phyloP scores from a whole-genome alignment of 2,888 invertebrate species.

The Deilephila elpenor region DNA sequence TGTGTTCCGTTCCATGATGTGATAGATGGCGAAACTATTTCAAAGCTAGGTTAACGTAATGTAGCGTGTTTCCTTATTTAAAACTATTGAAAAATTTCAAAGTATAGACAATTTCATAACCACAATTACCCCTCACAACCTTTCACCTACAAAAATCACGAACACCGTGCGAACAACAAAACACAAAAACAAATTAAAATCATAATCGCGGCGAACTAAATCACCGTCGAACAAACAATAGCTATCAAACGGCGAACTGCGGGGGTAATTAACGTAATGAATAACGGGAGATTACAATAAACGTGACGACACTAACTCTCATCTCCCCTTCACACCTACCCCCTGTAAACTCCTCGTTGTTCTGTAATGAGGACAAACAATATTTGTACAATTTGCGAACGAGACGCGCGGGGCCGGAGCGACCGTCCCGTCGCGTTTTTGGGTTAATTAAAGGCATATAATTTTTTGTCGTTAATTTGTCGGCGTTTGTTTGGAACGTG shows the following conservation, averaged over 20 bases:
- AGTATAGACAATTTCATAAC: not conserved
- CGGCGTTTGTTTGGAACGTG: too few species aligned
- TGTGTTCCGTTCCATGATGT: too few species aligned
- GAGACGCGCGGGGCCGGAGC: not conserved
- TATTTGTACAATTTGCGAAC: not conserved
- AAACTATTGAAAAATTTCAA: too few species aligned
- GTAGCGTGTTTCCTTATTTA: too few species aligned
- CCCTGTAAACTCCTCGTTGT: not conserved
- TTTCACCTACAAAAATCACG: not conserved
- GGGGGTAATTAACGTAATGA: slow-evolving; percentile 9
- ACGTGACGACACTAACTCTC: not conserved
- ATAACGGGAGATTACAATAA: slow-evolving; percentile 12
- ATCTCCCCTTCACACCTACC: too few species aligned
- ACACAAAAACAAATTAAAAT: slow-evolving; percentile 12
- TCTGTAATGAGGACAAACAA: not conserved
- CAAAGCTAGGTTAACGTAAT: too few species aligned
- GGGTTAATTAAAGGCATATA: slow-evolving; percentile 18
- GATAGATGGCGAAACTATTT: too few species aligned
- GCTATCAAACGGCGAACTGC: not conserved
- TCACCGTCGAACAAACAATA: slow-evolving; percentile 17
- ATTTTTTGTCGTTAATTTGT: not conserved
- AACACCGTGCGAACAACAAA: not conserved
- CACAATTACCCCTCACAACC: not conserved
- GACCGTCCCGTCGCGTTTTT: slow-evolving; percentile 1
- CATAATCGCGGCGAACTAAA: not conserved